A percentile compares a stretch with the other conserved stretches of the same genome.
phyloP scores from a whole-genome alignment of 1,140 invertebrate species.

The Stegodyphus mimosarum region DNA sequence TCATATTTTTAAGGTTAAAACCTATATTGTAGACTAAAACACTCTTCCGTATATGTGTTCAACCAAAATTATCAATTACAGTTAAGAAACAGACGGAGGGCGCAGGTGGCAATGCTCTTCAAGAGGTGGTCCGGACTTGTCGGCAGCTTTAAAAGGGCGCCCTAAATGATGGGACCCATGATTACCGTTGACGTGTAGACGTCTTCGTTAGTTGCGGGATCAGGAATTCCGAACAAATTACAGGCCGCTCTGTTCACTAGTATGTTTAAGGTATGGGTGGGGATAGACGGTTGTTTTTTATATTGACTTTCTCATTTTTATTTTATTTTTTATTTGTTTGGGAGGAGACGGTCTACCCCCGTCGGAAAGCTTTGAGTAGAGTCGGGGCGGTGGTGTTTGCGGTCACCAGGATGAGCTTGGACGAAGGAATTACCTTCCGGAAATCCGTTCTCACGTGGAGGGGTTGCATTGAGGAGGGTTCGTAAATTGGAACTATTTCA shows the following conservation, averaged over 20 bases:
- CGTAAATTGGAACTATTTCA: too few species aligned
- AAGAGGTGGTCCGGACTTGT: background rate
- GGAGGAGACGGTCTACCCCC: background rate
- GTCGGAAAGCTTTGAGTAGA: too few species aligned
- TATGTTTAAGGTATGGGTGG: conserved; percentile 44
- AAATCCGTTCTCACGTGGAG: too few species aligned
- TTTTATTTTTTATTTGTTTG: conserved; percentile 14
- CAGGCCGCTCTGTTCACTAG: conserved; percentile 32
- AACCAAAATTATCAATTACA: too few species aligned
- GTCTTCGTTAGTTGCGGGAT: conserved; percentile 50
- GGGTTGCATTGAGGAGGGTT: too few species aligned
- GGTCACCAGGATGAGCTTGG: too few species aligned
- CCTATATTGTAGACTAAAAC: too few species aligned
- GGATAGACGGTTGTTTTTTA: background rate
- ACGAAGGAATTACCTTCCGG: too few species aligned
- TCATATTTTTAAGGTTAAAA: too few species aligned
- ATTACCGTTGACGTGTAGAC: conserved; percentile 59
- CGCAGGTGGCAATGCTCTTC: background rate
- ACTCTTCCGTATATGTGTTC: too few species aligned
- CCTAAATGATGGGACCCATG: conserved; percentile 50
- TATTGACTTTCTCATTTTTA: conserved; percentile 24
- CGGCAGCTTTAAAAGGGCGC: conserved; percentile 41
- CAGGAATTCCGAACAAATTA: conserved; percentile 56
- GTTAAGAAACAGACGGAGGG: conserved; percentile 2
- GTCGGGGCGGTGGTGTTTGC: too few species aligned